Evolutionary conservation across 2,113 vertebrate species (phyloP).

Genomic region (Chionomys nivalis): DNA sequence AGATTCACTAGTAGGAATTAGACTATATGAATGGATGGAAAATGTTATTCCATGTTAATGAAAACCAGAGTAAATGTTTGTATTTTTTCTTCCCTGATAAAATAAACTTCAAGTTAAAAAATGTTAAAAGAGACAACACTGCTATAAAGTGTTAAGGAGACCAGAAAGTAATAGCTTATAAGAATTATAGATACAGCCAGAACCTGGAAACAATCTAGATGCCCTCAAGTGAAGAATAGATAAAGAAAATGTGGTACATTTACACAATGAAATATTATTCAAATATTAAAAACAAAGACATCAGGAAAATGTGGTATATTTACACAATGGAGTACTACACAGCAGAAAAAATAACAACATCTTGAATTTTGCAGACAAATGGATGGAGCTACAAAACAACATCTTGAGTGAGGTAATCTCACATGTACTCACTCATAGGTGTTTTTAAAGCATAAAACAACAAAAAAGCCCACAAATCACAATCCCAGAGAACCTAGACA

Average conservation of each 20-base stretch:
- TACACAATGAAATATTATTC: neutral
- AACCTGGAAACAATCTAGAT: neutral
- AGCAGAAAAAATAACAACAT: neutral
- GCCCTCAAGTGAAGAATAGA: neutral
- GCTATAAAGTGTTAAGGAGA: neutral
- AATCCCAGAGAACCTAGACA: no score
- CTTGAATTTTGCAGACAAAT: neutral
- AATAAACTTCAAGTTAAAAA: neutral
- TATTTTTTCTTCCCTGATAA: neutral
- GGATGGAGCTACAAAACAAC: neutral
- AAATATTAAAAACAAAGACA: no score
- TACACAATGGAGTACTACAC: neutral
- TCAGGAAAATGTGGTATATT: neutral
- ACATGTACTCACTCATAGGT: no score
- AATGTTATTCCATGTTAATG: neutral
- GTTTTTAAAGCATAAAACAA: no score
- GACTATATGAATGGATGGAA: neutral
- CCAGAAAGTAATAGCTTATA: neutral
- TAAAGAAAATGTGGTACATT: neutral
- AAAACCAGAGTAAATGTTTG: neutral
- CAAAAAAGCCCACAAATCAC: no score
- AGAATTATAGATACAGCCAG: neutral
- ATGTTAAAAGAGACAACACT: neutral
- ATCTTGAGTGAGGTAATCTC: neutral
- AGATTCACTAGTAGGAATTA: neutral